A percentile compares a stretch with the other conserved stretches of the same genome.
These are phyloP conservation scores for Tenthredo amoena DNA, from an alignment of 2,888 invertebrate genomes.

Conservation along the genomic window DNA sequence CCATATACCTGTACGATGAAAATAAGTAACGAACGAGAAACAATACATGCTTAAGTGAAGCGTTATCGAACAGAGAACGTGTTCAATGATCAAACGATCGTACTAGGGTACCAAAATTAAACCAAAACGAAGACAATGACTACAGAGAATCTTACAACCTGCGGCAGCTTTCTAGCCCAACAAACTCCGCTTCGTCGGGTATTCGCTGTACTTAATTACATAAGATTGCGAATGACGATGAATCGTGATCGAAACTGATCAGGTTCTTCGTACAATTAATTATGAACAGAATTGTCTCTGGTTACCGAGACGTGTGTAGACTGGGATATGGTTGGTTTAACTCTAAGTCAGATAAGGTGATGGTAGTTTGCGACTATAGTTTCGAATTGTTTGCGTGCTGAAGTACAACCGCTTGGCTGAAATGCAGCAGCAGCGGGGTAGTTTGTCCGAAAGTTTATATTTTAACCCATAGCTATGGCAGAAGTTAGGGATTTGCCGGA, in stretches of 20 bases:
- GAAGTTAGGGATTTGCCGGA: neutral
- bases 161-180: neutral
- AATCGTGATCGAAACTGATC: neutral
- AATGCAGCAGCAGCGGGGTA: neutral
- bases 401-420: neutral
- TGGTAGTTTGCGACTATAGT: neutral
- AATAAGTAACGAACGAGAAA: neutral
- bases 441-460: slow-evolving; percentile 38
- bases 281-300: slow-evolving; percentile 20
- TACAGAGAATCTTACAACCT: neutral
- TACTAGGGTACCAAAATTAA: neutral
- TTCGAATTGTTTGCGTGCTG: slow-evolving; percentile 32
- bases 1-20: neutral
- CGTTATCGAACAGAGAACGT: neutral
- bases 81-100: neutral
- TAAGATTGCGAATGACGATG: neutral
- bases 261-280: neutral
- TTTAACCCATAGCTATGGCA: neutral
- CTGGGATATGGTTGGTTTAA: neutral
- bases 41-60: neutral
- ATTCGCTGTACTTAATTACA: neutral
- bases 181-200: neutral
- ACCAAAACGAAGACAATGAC: neutral
- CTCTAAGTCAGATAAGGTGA: neutral
- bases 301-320: neutral